Evolutionary conservation across 2,113 vertebrate species (phyloP).

Genomic region (Arothron firmamentum): DNA sequence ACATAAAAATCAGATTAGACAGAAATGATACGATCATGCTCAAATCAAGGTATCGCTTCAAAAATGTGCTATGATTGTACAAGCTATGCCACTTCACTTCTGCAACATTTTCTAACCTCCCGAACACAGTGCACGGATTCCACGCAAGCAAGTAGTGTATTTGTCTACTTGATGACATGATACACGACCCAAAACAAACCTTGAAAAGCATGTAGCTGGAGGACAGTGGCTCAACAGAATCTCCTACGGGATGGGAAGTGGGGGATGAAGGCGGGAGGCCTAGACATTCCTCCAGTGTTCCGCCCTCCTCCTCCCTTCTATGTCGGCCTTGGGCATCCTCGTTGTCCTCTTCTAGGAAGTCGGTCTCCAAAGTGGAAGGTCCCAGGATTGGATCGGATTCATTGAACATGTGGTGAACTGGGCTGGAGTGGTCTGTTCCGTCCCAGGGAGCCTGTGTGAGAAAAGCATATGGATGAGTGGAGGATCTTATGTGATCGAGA

Average conservation of each 20-base stretch:
- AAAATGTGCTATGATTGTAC: too few species aligned
- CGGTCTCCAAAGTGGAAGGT: constrained; percentile 64
- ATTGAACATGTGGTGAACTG: constrained; percentile 77
- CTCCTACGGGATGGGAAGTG: constrained; percentile 62
- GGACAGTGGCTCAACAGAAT: constrained; percentile 70
- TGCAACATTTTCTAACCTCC: too few species aligned
- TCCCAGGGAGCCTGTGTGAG: constrained; percentile 72
- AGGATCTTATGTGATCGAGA: not conserved
- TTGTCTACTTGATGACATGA: not conserved
- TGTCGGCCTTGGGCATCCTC: constrained; percentile 63
- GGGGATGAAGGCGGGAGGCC: constrained; percentile 75
- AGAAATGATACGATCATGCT: not conserved
- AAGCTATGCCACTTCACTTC: too few species aligned
- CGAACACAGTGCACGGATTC: too few species aligned
- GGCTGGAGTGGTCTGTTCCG: constrained; percentile 69
- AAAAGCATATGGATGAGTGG: not conserved
- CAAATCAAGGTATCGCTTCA: not conserved
- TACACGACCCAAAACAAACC: constrained; percentile 29
- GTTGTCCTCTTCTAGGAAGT: constrained; percentile 75
- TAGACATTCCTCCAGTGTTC: constrained; percentile 73
- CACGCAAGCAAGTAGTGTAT: not conserved
- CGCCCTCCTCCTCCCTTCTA: constrained; percentile 47
- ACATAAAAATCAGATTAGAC: not conserved
- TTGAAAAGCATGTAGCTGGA: constrained; percentile 80
- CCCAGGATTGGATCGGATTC: constrained; percentile 77